These are phyloP conservation scores for Andrena cerasifolii DNA, from an alignment of 1,140 invertebrate genomes.

Conservation along the genomic window DNA sequence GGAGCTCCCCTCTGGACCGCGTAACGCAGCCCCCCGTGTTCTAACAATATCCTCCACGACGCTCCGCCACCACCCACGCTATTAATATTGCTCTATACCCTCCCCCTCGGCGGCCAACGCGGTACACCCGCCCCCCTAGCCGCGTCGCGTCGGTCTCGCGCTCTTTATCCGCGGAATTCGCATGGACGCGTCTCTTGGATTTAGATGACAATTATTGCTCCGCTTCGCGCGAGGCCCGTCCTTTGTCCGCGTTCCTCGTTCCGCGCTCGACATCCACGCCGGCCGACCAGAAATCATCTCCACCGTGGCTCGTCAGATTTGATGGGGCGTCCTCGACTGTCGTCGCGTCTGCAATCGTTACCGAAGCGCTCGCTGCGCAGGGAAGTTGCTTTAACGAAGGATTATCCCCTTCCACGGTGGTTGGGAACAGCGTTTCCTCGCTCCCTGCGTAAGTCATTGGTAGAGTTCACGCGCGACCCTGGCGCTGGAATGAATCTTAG, in stretches of 20 bases:
- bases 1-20: constrained; percentile 69
- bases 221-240: background rate
- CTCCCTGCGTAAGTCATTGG: background rate
- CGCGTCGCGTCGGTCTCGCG: background rate
- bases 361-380: no score
- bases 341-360: background rate
- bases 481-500: constrained; percentile 53
- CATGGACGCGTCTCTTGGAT: constrained; percentile 38
- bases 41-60: constrained; percentile 80
- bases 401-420: no score
- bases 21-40: constrained; percentile 74
- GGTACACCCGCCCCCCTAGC: background rate
- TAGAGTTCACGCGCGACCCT: background rate
- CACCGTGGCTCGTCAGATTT: background rate
- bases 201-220: constrained; percentile 59
- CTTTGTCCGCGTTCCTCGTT: background rate
- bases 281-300: background rate
- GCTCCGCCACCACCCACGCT: constrained; percentile 77
- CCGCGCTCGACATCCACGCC: no score
- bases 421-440: background rate
- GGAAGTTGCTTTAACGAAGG: no score
- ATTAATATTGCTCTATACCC: constrained; percentile 77
- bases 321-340: no score
- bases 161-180: constrained; percentile 3
- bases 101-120: constrained; percentile 44